Percentiles rank a stretch among this genome's conserved stretches.
phyloP scores from a whole-genome alignment of 2,888 invertebrate species.

The Apodemia zela region DNA sequence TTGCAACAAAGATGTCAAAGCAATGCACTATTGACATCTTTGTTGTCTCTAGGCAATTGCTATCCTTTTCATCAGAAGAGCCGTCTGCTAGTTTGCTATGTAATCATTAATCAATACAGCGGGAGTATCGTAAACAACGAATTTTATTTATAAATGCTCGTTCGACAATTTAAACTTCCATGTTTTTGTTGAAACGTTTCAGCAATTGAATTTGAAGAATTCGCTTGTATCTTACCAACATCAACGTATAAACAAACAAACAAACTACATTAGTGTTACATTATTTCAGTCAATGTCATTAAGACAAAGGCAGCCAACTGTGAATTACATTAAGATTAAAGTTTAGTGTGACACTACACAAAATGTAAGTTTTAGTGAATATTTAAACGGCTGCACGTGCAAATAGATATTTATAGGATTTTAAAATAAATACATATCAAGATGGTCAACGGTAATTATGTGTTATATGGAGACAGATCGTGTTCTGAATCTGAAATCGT shows the following conservation, averaged over 20 bases:
- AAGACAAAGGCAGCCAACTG: background rate
- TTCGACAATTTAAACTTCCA: conserved; percentile 2
- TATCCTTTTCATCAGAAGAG: no score
- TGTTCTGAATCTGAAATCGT: conserved; percentile 68
- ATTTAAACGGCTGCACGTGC: background rate
- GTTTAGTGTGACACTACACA: background rate
- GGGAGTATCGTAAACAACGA: no score
- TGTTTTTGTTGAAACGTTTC: conserved; percentile 42
- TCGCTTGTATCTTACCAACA: background rate
- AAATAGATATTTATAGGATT: background rate
- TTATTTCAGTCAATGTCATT: conserved; percentile 41
- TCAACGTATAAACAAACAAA: conserved; percentile 56
- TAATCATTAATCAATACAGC: no score
- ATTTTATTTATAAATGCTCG: background rate
- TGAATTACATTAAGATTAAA: background rate
- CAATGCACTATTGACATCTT: no score
- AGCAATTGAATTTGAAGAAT: conserved; percentile 9
- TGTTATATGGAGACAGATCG: conserved; percentile 67
- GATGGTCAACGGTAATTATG: conserved; percentile 77
- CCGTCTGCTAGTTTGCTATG: no score
- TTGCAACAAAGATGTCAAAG: no score
- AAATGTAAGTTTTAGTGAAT: conserved; percentile 5
- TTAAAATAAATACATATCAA: conserved; percentile 32
- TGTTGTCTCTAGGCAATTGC: no score
- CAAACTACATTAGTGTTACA: conserved; percentile 51